phyloP scores from a whole-genome alignment of 1,140 invertebrate genomes.

The Phthorimaea operculella region DNA sequence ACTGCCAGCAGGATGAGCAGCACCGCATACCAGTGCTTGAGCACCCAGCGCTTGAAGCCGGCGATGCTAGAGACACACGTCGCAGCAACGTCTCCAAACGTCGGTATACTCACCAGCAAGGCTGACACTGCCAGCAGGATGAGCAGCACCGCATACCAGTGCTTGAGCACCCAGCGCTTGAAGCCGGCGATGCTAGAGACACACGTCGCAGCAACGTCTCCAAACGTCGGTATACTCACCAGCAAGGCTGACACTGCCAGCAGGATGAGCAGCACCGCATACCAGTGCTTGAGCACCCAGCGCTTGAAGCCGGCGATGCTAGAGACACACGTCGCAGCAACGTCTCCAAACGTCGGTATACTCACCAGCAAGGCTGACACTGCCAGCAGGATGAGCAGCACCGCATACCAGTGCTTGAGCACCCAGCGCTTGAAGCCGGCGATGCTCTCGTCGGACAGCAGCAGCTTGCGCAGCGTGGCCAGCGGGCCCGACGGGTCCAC shows the following conservation, averaged over 20 bases:
- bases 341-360: conserved; percentile 82
- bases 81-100: too few species aligned
- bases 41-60: conserved; percentile 84
- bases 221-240: too few species aligned
- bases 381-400: conserved; percentile 78
- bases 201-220: too few species aligned
- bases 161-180: conserved; percentile 83
- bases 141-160: conserved; percentile 87
- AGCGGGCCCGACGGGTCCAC: conserved; percentile 96
- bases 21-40: conserved; percentile 87
- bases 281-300: conserved; percentile 89
- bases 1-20: conserved; percentile 79
- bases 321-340: conserved; percentile 65
- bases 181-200: conserved; percentile 86
- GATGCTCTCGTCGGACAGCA: conserved; percentile 90
- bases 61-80: too few species aligned
- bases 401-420: conserved; percentile 86
- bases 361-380: conserved; percentile 83
- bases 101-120: too few species aligned
- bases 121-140: conserved; percentile 80
- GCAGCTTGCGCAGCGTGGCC: conserved; percentile 86
- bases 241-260: too few species aligned
- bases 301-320: conserved; percentile 84
- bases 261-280: conserved; percentile 80
- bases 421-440: conserved; percentile 87